These are phyloP conservation scores for Perca schrenkii DNA, from an alignment of 2,113 vertebrate species.

Conservation along the genomic window DNA sequence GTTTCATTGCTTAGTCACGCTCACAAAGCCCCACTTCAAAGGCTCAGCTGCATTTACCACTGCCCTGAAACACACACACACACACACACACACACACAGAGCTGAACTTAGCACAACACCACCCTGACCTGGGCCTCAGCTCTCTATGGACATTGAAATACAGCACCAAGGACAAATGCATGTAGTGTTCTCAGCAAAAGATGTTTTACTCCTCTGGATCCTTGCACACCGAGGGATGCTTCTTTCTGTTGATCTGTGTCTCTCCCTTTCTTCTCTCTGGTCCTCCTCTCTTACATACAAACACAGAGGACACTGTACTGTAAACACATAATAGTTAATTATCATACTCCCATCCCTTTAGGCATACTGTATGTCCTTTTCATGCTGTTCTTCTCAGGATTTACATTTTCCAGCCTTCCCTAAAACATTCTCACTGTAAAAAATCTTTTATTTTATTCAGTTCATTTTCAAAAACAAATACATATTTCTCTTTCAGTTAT, in stretches of 20 bases:
- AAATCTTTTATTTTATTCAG: background rate
- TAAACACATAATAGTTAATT: background rate
- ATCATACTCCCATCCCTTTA: background rate
- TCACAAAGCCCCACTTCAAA: conserved; percentile 81
- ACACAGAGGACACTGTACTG: conserved; percentile 15
- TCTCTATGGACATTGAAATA: conserved; percentile 69
- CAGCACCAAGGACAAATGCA: conserved; percentile 70
- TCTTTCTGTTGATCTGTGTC: conserved; percentile 17
- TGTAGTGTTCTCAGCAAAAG: conserved; percentile 43
- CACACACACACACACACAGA: conserved; percentile 42
- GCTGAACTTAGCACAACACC: conserved; percentile 50
- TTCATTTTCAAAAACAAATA: background rate
- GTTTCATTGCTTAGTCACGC: conserved; percentile 85
- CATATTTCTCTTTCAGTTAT: background rate
- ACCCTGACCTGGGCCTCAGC: conserved; percentile 72
- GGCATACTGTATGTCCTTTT: background rate
- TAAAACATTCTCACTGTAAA: background rate
- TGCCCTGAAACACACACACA: conserved; percentile 48
- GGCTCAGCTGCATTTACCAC: conserved; percentile 68
- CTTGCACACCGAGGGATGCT: background rate
- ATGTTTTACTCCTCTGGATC: conserved; percentile 31
- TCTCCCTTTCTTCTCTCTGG: background rate
- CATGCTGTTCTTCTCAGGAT: background rate
- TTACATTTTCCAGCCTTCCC: background rate
- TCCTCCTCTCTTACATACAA: background rate